Conservation (phyloP, 2,797 vertebrate genomes). For the Sarcoramphus papa region DNA sequence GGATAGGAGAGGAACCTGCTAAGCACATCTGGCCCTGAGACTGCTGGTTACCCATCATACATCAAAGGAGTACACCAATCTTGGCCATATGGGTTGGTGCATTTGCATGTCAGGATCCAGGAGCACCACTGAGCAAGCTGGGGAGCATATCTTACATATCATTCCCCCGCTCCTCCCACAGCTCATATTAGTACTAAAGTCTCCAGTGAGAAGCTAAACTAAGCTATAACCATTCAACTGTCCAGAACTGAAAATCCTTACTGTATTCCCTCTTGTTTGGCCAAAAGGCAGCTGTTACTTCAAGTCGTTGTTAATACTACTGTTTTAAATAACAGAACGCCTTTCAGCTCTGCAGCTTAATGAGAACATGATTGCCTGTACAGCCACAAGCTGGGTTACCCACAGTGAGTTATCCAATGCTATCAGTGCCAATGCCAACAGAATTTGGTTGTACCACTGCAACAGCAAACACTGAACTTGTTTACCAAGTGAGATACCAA, state of each 20-base stretch:
- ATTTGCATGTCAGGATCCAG: neutral
- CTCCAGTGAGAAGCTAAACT: neutral
- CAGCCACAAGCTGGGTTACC: neutral
- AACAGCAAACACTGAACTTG: neutral
- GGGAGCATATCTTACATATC: neutral
- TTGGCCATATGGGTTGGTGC: neutral
- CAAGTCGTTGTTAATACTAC: neutral
- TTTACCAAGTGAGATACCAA: neutral
- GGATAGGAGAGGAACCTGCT: neutral
- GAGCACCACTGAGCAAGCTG: neutral
- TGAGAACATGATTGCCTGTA: neutral
- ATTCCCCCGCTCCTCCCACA: neutral
- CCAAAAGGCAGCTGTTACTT: neutral
- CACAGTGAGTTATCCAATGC: neutral
- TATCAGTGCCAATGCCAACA: too few relatives aligned
- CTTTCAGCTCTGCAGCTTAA: neutral
- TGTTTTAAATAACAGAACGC: neutral
- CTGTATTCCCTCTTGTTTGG: neutral
- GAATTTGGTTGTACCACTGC: too few relatives aligned
- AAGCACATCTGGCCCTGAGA: neutral
- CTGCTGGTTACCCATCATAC: neutral
- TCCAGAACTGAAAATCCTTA: neutral
- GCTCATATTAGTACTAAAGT: neutral
- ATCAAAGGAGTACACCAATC: neutral
- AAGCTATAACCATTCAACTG: neutral